Evolutionary conservation across 2,113 vertebrate species (phyloP).

Genomic region (Percina caprodes): DNA sequence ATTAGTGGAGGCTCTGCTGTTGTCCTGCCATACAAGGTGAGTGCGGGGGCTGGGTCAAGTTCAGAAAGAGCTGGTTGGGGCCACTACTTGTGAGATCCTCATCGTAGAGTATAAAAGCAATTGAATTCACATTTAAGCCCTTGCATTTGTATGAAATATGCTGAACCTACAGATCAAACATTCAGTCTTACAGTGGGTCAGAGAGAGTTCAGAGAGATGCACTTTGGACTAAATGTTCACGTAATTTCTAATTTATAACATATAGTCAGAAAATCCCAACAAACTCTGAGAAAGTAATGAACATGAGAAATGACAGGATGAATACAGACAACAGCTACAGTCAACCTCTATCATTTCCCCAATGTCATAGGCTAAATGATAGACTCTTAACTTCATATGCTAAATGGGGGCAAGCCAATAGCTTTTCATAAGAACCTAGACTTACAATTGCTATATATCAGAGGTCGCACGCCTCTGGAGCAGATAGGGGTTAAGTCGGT

Average conservation of each 20-base stretch:
- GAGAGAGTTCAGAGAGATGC: not conserved
- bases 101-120: not conserved
- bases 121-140: not conserved
- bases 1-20: conserved; percentile 96
- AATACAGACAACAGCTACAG: conserved; percentile 15
- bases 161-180: not conserved
- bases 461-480: too few relatives aligned
- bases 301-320: not conserved
- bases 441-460: too few relatives aligned
- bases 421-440: not conserved
- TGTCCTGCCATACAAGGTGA: conserved; percentile 95
- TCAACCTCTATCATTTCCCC: conserved; percentile 4
- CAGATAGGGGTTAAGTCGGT: too few relatives aligned
- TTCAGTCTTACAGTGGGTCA: not conserved
- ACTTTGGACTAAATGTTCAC: not conserved
- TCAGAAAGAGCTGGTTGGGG: not conserved
- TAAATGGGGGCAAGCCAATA: not conserved
- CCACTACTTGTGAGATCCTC: not conserved
- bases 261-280: not conserved
- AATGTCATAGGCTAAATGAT: conserved; percentile 18
- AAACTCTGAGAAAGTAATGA: conserved; percentile 1
- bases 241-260: conserved; percentile 1
- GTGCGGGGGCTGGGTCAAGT: conserved; percentile 19
- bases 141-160: not conserved
- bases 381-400: conserved; percentile 6